Conservation (phyloP, 1,140 invertebrate genomes). For the Apis laboriosa region DNA sequence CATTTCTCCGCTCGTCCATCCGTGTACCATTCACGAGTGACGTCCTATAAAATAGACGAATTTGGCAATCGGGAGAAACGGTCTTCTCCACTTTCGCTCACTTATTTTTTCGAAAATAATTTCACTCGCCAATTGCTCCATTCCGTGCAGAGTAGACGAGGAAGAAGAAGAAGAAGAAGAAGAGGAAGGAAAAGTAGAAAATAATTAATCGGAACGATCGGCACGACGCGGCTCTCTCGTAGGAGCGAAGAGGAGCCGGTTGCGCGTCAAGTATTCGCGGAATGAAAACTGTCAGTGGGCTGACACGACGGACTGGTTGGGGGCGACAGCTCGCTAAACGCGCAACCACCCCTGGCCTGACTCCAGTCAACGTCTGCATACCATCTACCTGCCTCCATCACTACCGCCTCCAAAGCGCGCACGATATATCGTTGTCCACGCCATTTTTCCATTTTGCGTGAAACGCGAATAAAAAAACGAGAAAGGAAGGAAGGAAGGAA, state of each 20-base stretch:
- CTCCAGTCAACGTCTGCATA: constrained; percentile 64
- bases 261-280: constrained; percentile 70
- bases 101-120: too few relatives aligned
- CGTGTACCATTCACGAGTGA: constrained; percentile 18
- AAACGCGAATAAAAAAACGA: too few relatives aligned
- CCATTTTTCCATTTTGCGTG: background rate
- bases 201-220: constrained; percentile 66
- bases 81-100: too few relatives aligned
- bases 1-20: constrained; percentile 5
- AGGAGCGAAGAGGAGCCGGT: constrained; percentile 65
- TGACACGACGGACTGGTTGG: constrained; percentile 69
- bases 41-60: constrained; percentile 8
- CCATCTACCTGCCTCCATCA: constrained; percentile 55
- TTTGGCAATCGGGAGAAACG: background rate
- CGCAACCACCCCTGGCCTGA: constrained; percentile 64
- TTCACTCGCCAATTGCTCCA: too few relatives aligned
- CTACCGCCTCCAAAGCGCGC: constrained; percentile 16
- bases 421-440: constrained; percentile 59
- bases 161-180: background rate
- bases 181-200: constrained; percentile 31
- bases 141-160: too few relatives aligned
- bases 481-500: too few relatives aligned
- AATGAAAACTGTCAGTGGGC: constrained; percentile 75
- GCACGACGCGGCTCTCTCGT: constrained; percentile 44
- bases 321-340: constrained; percentile 75